These are phyloP conservation scores for Butorides virescens DNA, from an alignment of 2,113 vertebrate species.

Conservation along the genomic window DNA sequence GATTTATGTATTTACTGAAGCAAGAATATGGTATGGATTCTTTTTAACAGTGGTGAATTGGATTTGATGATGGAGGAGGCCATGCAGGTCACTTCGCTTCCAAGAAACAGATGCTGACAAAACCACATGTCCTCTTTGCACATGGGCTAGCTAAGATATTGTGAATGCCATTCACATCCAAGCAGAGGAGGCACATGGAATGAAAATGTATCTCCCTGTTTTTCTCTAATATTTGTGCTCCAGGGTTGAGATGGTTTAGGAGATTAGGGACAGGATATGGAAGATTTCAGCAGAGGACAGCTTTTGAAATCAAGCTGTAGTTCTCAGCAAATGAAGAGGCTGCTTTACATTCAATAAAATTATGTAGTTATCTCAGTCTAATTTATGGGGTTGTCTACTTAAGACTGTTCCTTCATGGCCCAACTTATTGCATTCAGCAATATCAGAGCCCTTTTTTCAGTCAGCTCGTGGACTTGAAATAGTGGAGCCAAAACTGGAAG, in stretches of 20 bases:
- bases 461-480: neutral
- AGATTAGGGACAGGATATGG: constrained; percentile 49
- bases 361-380: neutral
- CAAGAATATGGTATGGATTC: neutral
- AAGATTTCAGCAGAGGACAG: constrained; percentile 8
- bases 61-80: neutral
- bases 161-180: neutral
- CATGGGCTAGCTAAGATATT: neutral
- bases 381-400: neutral
- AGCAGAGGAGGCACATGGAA: neutral
- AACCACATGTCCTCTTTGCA: neutral
- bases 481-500: neutral
- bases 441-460: neutral
- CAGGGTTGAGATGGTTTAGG: neutral
- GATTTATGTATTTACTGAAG: neutral
- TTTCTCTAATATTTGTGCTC: constrained; percentile 11
- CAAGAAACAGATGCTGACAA: constrained; percentile 9
- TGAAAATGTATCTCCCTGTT: neutral
- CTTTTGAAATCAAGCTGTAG: neutral
- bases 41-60: neutral
- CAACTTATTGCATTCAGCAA: neutral
- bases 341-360: neutral
- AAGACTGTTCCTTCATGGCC: neutral
- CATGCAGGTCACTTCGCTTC: neutral
- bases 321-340: neutral